Conservation (phyloP, 1,140 invertebrate genomes). For the Halyomorpha halys region DNA sequence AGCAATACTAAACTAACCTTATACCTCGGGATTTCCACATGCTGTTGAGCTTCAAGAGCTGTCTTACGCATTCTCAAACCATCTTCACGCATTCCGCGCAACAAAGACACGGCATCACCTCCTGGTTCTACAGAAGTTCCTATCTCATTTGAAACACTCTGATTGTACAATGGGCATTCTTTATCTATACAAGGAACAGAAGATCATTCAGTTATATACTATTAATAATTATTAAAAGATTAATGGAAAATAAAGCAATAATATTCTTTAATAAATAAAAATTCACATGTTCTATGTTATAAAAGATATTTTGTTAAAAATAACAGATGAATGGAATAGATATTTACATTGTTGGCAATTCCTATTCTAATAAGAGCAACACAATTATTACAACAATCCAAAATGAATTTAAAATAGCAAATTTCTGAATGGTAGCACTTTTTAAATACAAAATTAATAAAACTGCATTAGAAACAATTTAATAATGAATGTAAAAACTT, state of each 20-base stretch:
- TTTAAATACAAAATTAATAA: too few relatives aligned
- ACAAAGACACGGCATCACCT: constrained; percentile 59
- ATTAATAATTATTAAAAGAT: background rate
- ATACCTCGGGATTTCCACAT: constrained; percentile 40
- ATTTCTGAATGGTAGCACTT: too few relatives aligned
- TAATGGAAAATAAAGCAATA: constrained; percentile 17
- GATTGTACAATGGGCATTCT: constrained; percentile 87
- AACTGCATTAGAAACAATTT: too few relatives aligned
- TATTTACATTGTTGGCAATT: too few relatives aligned
- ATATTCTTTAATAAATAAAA: background rate
- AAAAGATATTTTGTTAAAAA: background rate
- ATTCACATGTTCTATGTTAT: background rate
- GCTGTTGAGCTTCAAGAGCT: constrained; percentile 49
- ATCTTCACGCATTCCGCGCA: constrained; percentile 85
- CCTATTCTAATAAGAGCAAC: too few relatives aligned
- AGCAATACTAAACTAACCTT: background rate
- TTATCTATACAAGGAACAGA: constrained; percentile 49
- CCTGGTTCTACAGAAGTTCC: constrained; percentile 39
- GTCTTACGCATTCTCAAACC: constrained; percentile 72
- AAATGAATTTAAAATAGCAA: too few relatives aligned
- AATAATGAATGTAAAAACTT: too few relatives aligned
- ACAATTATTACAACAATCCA: too few relatives aligned
- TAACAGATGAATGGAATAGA: too few relatives aligned
- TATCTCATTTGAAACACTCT: constrained; percentile 55
- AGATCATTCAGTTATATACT: background rate